phyloP scores from a whole-genome alignment of 2,797 vertebrate genomes.

The Martes flavigula region DNA sequence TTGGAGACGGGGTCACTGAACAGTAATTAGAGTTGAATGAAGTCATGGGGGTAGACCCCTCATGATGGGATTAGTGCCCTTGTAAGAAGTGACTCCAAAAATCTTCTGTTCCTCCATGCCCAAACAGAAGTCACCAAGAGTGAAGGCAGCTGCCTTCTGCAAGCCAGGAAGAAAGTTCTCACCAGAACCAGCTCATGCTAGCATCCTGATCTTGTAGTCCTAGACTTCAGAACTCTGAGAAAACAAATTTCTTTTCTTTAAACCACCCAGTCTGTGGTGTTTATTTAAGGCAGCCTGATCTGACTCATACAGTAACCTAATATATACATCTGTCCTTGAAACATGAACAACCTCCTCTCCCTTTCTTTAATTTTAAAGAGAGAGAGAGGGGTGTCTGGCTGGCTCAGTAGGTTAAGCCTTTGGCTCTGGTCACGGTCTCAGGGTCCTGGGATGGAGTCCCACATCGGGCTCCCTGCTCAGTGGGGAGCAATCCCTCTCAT shows the following conservation, averaged over 20 bases:
- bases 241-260: neutral
- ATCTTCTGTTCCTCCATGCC: neutral
- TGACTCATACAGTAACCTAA: neutral
- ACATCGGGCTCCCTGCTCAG: neutral
- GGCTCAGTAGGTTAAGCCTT: neutral
- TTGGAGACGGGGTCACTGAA: neutral
- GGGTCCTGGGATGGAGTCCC: neutral
- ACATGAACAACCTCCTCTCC: neutral
- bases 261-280: neutral
- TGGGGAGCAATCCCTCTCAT: neutral
- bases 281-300: neutral
- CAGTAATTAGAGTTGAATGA: neutral
- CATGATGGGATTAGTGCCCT: neutral
- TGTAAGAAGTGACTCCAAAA: neutral
- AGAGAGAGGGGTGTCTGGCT: neutral
- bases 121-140: neutral
- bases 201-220: neutral
- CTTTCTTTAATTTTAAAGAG: neutral
- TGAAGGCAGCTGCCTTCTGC: neutral
- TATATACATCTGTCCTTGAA: neutral
- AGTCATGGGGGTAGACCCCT: neutral
- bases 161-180: neutral
- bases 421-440: neutral
- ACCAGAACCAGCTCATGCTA: neutral
- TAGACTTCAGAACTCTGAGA: neutral